Conservation (phyloP, 2,113 vertebrate genomes). For the Alouatta palliata region DNA sequence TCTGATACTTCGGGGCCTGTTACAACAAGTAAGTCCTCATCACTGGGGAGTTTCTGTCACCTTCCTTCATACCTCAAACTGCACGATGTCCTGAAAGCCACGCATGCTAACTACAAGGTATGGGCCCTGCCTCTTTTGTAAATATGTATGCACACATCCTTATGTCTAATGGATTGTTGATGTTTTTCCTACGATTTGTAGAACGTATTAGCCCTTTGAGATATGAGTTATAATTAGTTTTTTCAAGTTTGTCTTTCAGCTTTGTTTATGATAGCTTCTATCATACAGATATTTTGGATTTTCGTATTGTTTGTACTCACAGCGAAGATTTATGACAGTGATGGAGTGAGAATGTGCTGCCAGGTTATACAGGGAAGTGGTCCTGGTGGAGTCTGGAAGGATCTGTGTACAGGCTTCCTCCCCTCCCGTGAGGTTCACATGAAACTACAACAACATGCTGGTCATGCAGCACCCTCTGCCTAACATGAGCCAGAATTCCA, state of each 20-base stretch:
- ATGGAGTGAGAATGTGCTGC: not conserved
- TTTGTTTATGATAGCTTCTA: not conserved
- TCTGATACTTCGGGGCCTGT: slow-evolving; percentile 88
- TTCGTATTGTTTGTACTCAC: accelerated
- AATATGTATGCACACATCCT: accelerated
- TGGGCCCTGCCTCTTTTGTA: not conserved
- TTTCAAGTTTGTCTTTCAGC: not conserved
- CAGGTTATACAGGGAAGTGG: not conserved
- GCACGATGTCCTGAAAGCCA: slow-evolving; percentile 97
- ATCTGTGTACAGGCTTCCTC: not conserved
- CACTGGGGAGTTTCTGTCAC: slow-evolving; percentile 95
- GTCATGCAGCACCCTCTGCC: not conserved
- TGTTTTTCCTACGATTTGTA: not conserved
- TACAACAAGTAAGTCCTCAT: slow-evolving; percentile 91
- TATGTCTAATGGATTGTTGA: accelerated
- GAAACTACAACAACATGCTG: not conserved
- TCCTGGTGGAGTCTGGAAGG: not conserved
- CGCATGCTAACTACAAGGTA: slow-evolving; percentile 98
- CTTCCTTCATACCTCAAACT: slow-evolving; percentile 96
- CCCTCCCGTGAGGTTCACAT: not conserved
- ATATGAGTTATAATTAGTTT: not conserved
- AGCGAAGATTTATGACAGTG: not conserved
- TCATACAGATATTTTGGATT: not conserved
- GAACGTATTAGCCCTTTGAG: not conserved
- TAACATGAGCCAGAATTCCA: not conserved